These are phyloP conservation scores for Stigmatopora argus DNA, from an alignment of 2,113 vertebrate genomes.

Conservation along the genomic window DNA sequence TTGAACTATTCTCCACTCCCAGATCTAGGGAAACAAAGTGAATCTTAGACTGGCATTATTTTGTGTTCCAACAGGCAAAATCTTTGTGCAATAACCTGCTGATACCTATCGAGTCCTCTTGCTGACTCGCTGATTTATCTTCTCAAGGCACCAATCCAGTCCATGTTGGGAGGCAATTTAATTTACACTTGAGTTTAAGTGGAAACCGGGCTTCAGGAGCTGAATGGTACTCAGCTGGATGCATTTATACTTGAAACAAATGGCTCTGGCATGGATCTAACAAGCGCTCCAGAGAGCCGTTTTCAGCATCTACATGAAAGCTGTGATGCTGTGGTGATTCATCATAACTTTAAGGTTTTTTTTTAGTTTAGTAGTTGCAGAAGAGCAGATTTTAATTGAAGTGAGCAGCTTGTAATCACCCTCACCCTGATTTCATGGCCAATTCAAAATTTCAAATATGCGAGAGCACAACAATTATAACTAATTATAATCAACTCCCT, in stretches of 20 bases:
- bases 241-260: slow-evolving; percentile 45
- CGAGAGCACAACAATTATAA: slow-evolving; percentile 25
- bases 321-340: slow-evolving; percentile 38
- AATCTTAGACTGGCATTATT: slow-evolving; percentile 3
- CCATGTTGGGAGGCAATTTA: slow-evolving; percentile 15
- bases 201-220: slow-evolving; percentile 20
- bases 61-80: background rate
- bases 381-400: background rate
- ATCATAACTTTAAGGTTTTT: slow-evolving; percentile 11
- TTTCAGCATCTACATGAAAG: slow-evolving; percentile 37
- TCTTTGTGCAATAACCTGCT: slow-evolving; percentile 1
- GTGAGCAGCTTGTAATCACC: background rate
- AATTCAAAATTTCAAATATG: slow-evolving; percentile 11
- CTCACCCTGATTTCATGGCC: slow-evolving; percentile 9
- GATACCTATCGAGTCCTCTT: slow-evolving; percentile 1
- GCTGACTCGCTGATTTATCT: slow-evolving; percentile 4
- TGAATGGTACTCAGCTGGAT: slow-evolving; percentile 12
- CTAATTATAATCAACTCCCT: slow-evolving; percentile 48
- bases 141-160: slow-evolving; percentile 11
- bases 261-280: slow-evolving; percentile 42
- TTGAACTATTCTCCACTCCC: background rate
- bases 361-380: background rate
- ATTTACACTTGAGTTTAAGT: slow-evolving; percentile 27
- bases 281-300: slow-evolving; percentile 42
- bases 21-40: background rate